Percentiles rank a stretch among this genome's conserved stretches.
These are phyloP conservation scores for Phrynocephalus versicolor DNA, from an alignment of 2,113 vertebrate species.

Conservation along the genomic window DNA sequence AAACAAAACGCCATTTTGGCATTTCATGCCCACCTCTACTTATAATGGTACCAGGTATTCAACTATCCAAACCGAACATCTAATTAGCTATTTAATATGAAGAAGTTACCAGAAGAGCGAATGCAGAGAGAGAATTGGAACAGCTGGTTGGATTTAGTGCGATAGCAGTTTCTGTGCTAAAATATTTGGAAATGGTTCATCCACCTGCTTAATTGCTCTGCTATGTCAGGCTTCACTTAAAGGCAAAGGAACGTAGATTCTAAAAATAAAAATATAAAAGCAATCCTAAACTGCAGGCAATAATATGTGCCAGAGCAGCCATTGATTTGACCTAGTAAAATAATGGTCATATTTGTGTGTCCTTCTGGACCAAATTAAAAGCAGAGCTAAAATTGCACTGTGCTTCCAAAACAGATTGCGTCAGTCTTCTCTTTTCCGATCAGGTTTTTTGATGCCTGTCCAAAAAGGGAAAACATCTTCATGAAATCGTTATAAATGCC, in stretches of 20 bases:
- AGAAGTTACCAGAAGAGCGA: not conserved
- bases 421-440: conserved; percentile 70
- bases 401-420: conserved; percentile 67
- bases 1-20: too few relatives aligned
- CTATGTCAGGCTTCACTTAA: not conserved
- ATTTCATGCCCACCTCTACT: too few relatives aligned
- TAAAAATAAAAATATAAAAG: not conserved
- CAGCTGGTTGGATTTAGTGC: not conserved
- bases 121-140: not conserved
- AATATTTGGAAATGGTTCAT: not conserved
- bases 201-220: not conserved
- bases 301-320: conserved; percentile 5
- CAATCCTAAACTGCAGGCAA: not conserved
- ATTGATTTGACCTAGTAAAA: conserved; percentile 1
- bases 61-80: not conserved
- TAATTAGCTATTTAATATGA: not conserved
- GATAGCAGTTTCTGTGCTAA: not conserved
- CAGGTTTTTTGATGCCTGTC: conserved; percentile 70
- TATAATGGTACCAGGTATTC: not conserved
- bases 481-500: conserved; percentile 71
- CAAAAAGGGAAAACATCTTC: conserved; percentile 68
- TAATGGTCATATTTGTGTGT: conserved; percentile 10
- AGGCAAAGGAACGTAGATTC: not conserved
- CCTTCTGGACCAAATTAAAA: conserved; percentile 30
- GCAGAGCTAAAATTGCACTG: conserved; percentile 43